Conservation (phyloP, 1,140 invertebrate species). For the Pogonus chalceus region DNA sequence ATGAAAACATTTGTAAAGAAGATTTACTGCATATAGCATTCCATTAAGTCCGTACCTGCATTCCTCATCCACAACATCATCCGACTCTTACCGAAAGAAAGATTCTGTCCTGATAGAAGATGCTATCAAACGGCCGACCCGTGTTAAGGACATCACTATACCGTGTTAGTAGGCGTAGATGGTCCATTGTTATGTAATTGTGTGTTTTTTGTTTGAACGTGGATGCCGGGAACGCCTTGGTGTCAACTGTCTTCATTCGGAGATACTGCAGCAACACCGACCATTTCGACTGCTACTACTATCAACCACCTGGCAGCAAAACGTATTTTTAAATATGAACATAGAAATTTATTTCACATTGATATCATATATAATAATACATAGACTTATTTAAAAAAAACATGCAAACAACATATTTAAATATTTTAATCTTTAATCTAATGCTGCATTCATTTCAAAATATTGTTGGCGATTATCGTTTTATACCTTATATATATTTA, state of each 20-base stretch:
- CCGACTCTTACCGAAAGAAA: conserved; percentile 23
- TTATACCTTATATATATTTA: no score
- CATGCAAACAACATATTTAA: no score
- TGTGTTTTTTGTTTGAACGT: conserved; percentile 34
- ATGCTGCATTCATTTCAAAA: no score
- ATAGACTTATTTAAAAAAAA: no score
- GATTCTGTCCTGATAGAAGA: conserved; percentile 28
- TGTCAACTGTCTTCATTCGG: conserved; percentile 31
- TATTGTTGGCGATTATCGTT: no score
- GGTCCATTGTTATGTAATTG: conserved; percentile 35
- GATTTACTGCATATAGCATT: no score
- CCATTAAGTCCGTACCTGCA: not conserved
- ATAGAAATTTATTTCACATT: no score
- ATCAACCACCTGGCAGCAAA: not conserved
- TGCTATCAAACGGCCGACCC: conserved; percentile 24
- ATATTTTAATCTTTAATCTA: no score
- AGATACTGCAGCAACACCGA: not conserved
- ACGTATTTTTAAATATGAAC: no score
- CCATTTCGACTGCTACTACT: not conserved
- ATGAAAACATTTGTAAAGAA: no score
- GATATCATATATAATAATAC: no score
- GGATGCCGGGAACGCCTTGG: conserved; percentile 32
- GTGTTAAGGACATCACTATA: conserved; percentile 33
- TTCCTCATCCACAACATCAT: conserved; percentile 4
- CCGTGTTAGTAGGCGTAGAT: conserved; percentile 36